Base-by-base conservation (phyloP, 2,113 vertebrate genomes). In the Pampusana beccarii region DNA sequence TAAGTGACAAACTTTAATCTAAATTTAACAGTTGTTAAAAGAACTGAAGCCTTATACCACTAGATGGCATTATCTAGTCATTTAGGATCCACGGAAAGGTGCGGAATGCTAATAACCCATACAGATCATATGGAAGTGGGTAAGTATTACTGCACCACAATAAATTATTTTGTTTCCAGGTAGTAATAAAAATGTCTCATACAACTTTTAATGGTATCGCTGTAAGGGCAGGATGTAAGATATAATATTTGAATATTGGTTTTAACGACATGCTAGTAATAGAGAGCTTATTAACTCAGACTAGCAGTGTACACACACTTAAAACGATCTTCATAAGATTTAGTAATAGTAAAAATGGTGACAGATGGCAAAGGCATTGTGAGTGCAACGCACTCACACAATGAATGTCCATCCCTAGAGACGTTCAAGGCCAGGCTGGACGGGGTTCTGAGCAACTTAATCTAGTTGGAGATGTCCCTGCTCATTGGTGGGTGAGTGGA, bases 11-110 rank as follows among this genome's bases (percentile, higher is more conserved):
- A 44, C 17, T 56, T 53, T 10, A 51, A 48, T 24, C 20, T 9
- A 23, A 57, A 38, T 40, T 46, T 34, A 34, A 4, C 29, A 10
- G 19, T 38, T 93, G 38, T 19, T 24, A 44, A 21, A 61, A 25
- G 31, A 71, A 70, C 10, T 48, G 28, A 70, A 80, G 57, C 3
- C 18, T 13, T 72, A 1, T 3, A 51, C 96, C 97, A 93, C 93
- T 91, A 97, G 97, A 85, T 97, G 97, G 94, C 96, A 78, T n/a
- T 60, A 61, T 73, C 21, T 86, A 84, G 73, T 96, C 73, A 38
- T 14, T 73, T 29, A 78, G 56, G 53, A 88, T 19, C 26, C 53
- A 5, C 4, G 19, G 50, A 38, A 72, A 74, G 16, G 33, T 2
- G 0, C 15, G 8, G 31, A 33, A 36, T 53, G 1, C 20, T 28